Base-by-base conservation (phyloP, 2,888 invertebrate species). In the Xylota sylvarum region DNA sequence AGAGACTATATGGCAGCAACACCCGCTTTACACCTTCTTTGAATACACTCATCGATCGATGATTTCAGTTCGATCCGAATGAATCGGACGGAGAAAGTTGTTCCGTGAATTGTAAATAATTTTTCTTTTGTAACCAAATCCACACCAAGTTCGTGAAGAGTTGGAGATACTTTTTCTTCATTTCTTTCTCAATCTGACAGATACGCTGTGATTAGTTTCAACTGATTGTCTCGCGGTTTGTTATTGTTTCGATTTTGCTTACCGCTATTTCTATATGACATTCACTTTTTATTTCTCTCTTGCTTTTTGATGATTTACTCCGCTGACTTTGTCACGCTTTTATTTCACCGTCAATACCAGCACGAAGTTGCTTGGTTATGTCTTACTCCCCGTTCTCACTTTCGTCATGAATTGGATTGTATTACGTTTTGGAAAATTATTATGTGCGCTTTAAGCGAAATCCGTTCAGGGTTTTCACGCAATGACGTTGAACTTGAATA, bases 401-500 rank as follows among this genome's bases (percentile, higher is more conserved):
- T 73, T 80, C 69, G 56, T 60, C 62, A 65, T 32, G 35, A 60
- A 27, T 74, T 58, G 84, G 80, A 80, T 80, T 65, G 80, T 76
- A 32, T 85, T 85, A 80, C 69, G 74, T 80, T 84, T 85, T 65
- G 46, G 74, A 74, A 67, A 70, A 74, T 79, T 30, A 48, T 79
- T 74, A 67, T 69, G 32, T 64, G 69, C 69, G 74, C 55, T 72
- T 40, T 56, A 17, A 79, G 43, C 60, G 62, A 56, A 65, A 62
- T 74, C 40, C 35, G 58, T 76, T 85, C 83, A 84, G 73, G 67
- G 83, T 73, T 84, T 79, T 48, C 78, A 78, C 77, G 80, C 74
- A 76, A 64, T 69, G 50, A 56, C 74, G 80, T 76, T 85, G 84
- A 85, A 85, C 84, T 85, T 85, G 84, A 85, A 85, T 58, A 78